Evolutionary conservation across 1,140 invertebrate species (phyloP).

Genomic region (Leptinotarsa texana): DNA sequence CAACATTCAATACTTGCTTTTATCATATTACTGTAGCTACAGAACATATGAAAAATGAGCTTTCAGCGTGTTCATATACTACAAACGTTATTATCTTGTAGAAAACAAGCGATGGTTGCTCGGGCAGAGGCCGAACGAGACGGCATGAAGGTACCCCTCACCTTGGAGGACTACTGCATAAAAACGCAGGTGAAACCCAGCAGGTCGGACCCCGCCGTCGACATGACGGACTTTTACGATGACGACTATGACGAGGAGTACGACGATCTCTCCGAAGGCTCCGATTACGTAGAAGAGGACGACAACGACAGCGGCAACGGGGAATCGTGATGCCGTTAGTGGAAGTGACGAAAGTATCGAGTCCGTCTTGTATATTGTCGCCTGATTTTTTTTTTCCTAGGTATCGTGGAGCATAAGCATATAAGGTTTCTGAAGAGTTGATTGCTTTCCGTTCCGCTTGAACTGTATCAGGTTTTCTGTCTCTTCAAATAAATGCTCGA

Average conservation of each 20-base stretch:
- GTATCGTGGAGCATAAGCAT: not conserved
- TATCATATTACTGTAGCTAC: too few relatives aligned
- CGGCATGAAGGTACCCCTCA: constrained; percentile 94
- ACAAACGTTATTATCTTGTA: constrained; percentile 52
- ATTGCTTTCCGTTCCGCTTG: not conserved
- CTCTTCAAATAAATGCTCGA: too few relatives aligned
- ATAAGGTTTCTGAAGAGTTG: not conserved
- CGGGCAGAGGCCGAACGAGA: constrained; percentile 94
- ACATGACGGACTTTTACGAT: constrained; percentile 92
- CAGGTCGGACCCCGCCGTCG: constrained; percentile 71
- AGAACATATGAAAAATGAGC: too few relatives aligned
- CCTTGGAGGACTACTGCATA: constrained; percentile 97
- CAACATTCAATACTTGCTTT: too few relatives aligned
- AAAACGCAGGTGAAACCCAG: constrained; percentile 83
- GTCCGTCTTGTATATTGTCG: not conserved
- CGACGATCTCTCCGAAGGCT: constrained; percentile 66
- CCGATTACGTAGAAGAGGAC: constrained; percentile 77
- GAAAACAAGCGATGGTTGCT: constrained; percentile 95
- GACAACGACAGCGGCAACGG: constrained; percentile 61
- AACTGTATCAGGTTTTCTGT: not conserved
- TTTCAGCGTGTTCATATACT: too few relatives aligned
- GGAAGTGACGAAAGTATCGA: not conserved
- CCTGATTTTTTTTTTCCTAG: not conserved
- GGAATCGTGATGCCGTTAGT: constrained; percentile 52
- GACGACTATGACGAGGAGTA: constrained; percentile 86